Conservation (phyloP, 2,888 invertebrate species). For the Scaptomyza reducta region DNA sequence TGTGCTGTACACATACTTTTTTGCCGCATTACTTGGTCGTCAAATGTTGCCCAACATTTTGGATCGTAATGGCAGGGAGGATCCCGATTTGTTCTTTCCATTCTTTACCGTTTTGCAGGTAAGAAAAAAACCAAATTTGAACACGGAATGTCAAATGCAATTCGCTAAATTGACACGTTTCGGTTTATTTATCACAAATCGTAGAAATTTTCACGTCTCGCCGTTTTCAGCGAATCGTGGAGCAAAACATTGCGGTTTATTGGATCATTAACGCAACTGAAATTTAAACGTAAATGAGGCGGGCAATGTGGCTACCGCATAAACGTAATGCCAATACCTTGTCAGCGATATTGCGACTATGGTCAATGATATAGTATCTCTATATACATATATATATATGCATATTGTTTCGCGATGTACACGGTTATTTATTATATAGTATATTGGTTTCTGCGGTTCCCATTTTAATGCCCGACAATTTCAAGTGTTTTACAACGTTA, state of each 20-base stretch:
- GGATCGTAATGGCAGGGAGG: constrained; percentile 85
- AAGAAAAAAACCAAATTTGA: constrained; percentile 45
- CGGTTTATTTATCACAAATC: constrained; percentile 55
- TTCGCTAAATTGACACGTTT: constrained; percentile 60
- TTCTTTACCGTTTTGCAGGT: constrained; percentile 96
- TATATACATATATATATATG: neutral
- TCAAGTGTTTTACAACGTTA: constrained; percentile 65
- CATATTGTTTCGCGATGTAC: constrained; percentile 1
- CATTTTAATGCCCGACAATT: constrained; percentile 43
- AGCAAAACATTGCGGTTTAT: constrained; percentile 55
- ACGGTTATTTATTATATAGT: constrained; percentile 10
- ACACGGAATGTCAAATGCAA: constrained; percentile 32
- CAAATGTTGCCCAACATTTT: constrained; percentile 89
- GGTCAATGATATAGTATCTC: constrained; percentile 20
- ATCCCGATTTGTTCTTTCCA: constrained; percentile 94
- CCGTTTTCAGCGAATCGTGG: constrained; percentile 40
- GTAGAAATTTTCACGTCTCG: constrained; percentile 62
- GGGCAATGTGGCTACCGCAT: constrained; percentile 34
- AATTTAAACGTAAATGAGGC: constrained; percentile 44
- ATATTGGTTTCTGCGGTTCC: constrained; percentile 55
- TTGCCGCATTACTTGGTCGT: constrained; percentile 93
- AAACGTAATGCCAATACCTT: constrained; percentile 57
- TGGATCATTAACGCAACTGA: constrained; percentile 62
- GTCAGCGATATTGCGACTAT: constrained; percentile 42
- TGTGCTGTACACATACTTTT: constrained; percentile 95